Base-by-base conservation (phyloP, 2,888 invertebrate species). In the Eretmocerus hayati region DNA sequence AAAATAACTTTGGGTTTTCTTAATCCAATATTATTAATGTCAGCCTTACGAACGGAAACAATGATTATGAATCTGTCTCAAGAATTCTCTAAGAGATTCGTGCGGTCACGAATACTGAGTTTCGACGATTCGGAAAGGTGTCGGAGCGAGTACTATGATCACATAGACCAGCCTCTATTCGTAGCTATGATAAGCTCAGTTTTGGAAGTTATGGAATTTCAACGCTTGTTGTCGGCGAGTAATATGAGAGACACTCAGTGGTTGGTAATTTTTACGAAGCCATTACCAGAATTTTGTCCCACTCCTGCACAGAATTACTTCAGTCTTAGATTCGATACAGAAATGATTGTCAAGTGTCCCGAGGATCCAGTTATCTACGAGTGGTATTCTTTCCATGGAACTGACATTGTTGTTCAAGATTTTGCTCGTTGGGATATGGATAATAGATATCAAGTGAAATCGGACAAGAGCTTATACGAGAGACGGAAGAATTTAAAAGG, bases 301-400 rank as follows among this genome's bases (percentile, higher is more conserved):
- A 5, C 11, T 4, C 53, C 55, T 5, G 6, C 15, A 18, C 45
- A 41, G 21, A 62, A 59, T 46, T 38, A 40, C 1, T 56, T 62
- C 13, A 32, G 54, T 31, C n/a, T 64, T 2, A 51, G 44, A 0
- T 60, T 58, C 42, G 50, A 58, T 22, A 55, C 59, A 4, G 54
- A 58, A 48, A 54, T 60, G 55, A 21, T 62, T 9, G 58, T 64
- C 1, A 46, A 49, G 4, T 57, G 59, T 20, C 46, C 52, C 15
- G 32, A 46, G 1, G 42, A 38, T 21, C 38, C 38, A n/a, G 13
- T 38, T 3, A 20, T 38, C 22, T 13, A 16, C 13, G 38, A 38
- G 21, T 38, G 38, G 38, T 38, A 38, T n/a, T 6, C 38, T 5
- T 15, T 38, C 13, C 15, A 53, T 21, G 13, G 13, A n/a, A 15